phyloP scores from a whole-genome alignment of 1,140 invertebrate species.

The Drosophila subpulchrella region DNA sequence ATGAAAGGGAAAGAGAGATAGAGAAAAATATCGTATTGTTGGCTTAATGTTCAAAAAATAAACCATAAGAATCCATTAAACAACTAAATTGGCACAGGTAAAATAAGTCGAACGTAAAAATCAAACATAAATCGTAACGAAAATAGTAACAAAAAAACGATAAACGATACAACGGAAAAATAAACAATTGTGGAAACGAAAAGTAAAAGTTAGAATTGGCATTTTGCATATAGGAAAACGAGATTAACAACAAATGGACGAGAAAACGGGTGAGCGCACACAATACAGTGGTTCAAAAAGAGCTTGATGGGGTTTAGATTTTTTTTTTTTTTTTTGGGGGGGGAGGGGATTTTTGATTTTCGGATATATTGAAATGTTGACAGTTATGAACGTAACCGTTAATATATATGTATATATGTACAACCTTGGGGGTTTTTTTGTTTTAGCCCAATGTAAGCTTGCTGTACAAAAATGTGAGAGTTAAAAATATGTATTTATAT shows the following conservation, averaged over 20 bases:
- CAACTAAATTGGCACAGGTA: constrained; percentile 50
- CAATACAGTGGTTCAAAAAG: constrained; percentile 50
- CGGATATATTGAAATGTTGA: constrained; percentile 14
- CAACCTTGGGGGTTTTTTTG: constrained; percentile 3
- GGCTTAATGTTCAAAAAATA: constrained; percentile 79
- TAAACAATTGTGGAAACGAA: constrained; percentile 4
- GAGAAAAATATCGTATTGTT: constrained; percentile 82
- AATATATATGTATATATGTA: constrained; percentile 48
- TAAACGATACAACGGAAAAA: constrained; percentile 17
- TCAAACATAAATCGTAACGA: constrained; percentile 20
- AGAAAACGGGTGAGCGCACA: constrained; percentile 43
- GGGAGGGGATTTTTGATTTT: constrained; percentile 1
- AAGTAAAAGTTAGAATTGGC: constrained; percentile 37
- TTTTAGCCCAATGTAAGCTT: constrained; percentile 5
- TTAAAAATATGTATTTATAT: neutral
- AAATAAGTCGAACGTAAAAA: constrained; percentile 23
- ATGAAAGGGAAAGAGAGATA: constrained; percentile 82
- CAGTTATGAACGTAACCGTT: constrained; percentile 29
- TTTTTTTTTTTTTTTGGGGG: neutral
- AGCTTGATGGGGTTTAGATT: constrained; percentile 7
- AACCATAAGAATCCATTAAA: constrained; percentile 55
- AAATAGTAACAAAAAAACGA: neutral
- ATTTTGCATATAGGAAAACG: constrained; percentile 36
- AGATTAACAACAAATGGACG: constrained; percentile 47
- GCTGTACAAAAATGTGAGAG: constrained; percentile 7